Conservation (phyloP, 1,140 invertebrate genomes). For the Dinoponera quadriceps region DNA sequence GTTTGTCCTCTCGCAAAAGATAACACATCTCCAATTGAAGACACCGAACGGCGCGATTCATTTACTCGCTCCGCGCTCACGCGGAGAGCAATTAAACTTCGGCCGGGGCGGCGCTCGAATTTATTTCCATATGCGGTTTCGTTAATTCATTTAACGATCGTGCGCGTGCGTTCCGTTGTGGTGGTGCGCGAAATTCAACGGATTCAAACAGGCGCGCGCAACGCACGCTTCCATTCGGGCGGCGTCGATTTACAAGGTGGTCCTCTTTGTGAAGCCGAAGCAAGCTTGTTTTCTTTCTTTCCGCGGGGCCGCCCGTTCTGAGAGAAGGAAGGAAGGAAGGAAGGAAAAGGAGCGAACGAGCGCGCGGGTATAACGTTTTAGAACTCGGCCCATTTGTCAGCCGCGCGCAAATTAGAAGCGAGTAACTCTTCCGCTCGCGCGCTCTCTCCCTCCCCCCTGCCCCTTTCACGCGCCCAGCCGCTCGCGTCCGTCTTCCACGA, state of each 20-base stretch:
- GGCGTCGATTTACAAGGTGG: not conserved
- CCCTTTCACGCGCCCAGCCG: too few species aligned
- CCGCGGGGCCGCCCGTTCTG: not conserved
- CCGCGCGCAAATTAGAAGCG: conserved; percentile 11
- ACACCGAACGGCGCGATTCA: too few species aligned
- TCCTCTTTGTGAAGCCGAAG: not conserved
- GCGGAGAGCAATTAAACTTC: too few species aligned
- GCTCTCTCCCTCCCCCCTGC: too few species aligned
- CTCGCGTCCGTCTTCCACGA: not conserved
- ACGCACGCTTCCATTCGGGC: not conserved
- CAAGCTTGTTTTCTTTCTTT: not conserved
- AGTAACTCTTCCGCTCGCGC: not conserved
- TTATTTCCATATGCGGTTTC: too few species aligned
- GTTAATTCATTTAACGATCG: too few species aligned
- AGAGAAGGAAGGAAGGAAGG: too few species aligned
- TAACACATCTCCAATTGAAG: too few species aligned
- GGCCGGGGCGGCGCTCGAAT: too few species aligned
- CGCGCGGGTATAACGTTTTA: not conserved
- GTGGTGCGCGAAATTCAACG: not conserved
- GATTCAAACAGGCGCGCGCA: too few species aligned
- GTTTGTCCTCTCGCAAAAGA: too few species aligned
- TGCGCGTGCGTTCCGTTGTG: not conserved
- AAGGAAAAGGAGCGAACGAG: not conserved
- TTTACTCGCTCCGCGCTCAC: too few species aligned
- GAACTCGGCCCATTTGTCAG: conserved; percentile 27